These are phyloP conservation scores for Oreochromis tanganicae DNA, from an alignment of 2,113 vertebrate genomes.

Conservation along the genomic window DNA sequence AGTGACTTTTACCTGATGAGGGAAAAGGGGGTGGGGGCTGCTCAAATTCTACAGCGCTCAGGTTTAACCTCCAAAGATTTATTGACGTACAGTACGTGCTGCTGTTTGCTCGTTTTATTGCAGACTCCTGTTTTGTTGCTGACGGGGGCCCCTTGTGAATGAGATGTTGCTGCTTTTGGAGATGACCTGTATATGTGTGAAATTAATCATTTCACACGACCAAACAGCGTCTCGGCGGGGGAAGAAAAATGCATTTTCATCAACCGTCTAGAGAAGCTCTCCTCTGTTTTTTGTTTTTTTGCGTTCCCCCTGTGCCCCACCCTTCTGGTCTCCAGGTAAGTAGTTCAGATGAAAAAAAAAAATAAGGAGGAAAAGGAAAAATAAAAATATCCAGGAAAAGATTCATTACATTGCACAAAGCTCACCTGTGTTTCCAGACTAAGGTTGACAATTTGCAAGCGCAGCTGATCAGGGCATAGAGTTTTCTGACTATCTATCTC, in stretches of 20 bases:
- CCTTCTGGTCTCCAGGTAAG: conserved; percentile 21
- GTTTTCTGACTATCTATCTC: background rate
- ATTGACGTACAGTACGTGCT: conserved; percentile 60
- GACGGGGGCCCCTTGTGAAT: conserved; percentile 70
- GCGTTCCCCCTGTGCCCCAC: background rate
- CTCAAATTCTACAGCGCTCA: conserved; percentile 58
- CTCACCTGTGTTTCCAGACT: conserved; percentile 1
- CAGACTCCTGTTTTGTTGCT: conserved; percentile 72
- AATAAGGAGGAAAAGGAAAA: background rate
- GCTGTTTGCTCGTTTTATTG: conserved; percentile 71
- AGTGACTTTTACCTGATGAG: conserved; percentile 61
- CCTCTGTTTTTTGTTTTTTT: background rate
- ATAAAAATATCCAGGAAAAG: background rate
- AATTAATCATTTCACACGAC: conserved; percentile 73
- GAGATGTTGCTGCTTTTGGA: conserved; percentile 69
- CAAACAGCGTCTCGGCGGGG: conserved; percentile 55
- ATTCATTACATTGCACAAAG: background rate
- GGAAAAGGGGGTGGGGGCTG: conserved; percentile 7
- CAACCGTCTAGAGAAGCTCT: conserved; percentile 37
- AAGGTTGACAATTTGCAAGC: background rate
- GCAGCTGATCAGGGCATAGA: background rate
- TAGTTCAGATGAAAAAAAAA: background rate
- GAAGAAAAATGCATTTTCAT: conserved; percentile 60
- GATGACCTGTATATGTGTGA: conserved; percentile 72
- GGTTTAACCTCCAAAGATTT: conserved; percentile 73